A percentile compares a stretch with the other conserved stretches of the same genome.
Evolutionary conservation across 2,888 invertebrate genomes (phyloP).

Genomic region (Drosophila paranaensis): DNA sequence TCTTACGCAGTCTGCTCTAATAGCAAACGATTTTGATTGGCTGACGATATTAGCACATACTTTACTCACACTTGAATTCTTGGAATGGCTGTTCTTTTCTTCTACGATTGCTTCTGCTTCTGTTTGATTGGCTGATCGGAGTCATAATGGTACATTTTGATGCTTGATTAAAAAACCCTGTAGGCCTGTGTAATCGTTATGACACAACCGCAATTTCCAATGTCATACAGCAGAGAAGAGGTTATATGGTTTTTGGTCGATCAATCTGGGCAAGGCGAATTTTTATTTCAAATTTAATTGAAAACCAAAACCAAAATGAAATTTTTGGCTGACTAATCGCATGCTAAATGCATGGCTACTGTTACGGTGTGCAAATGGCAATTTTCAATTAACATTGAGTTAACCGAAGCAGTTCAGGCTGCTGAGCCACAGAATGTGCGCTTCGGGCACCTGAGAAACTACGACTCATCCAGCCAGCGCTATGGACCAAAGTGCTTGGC

Average conservation of each 20-base stretch:
- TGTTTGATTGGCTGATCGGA: not conserved
- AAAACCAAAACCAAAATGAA: constrained; percentile 6
- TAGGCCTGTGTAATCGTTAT: constrained; percentile 48
- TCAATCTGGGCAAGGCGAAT: constrained; percentile 53
- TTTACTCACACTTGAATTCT: not conserved
- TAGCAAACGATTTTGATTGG: not conserved
- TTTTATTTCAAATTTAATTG: constrained; percentile 36
- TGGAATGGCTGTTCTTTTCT: too few species aligned
- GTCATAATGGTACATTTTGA: not conserved
- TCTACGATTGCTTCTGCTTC: not conserved
- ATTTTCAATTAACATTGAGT: constrained; percentile 66
- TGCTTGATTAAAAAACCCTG: not conserved
- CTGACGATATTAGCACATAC: not conserved
- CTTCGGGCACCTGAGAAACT: constrained; percentile 47
- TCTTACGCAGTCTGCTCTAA: not conserved
- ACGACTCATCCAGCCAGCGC: constrained; percentile 43
- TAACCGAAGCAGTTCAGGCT: constrained; percentile 49
- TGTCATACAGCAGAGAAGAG: constrained; percentile 35
- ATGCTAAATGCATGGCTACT: constrained; percentile 18
- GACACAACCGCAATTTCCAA: constrained; percentile 63
- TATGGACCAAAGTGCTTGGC: constrained; percentile 59
- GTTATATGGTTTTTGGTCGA: constrained; percentile 38
- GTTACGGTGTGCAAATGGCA: constrained; percentile 20
- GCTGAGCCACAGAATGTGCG: constrained; percentile 36
- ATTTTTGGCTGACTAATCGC: constrained; percentile 36